Evolutionary conservation across 2,113 vertebrate species (phyloP).

Genomic region (Ia io): DNA sequence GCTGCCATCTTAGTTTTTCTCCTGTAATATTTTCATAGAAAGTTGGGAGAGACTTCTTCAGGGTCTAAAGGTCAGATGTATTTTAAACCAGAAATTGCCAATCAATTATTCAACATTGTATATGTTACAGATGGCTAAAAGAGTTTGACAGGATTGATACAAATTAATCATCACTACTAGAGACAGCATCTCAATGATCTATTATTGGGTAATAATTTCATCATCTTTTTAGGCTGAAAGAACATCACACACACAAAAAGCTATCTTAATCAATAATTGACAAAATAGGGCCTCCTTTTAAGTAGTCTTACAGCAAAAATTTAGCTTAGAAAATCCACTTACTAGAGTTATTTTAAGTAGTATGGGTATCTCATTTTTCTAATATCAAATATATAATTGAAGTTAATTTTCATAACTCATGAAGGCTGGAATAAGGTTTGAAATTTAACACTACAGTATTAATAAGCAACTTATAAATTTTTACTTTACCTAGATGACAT

Average conservation of each 20-base stretch:
- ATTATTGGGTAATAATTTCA: slow-evolving; percentile 1
- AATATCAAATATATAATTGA: not conserved
- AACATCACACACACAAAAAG: not conserved
- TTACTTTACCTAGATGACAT: not conserved
- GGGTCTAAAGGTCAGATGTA: not conserved
- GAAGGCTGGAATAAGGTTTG: not conserved
- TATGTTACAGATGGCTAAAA: not conserved
- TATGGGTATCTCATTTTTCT: not conserved
- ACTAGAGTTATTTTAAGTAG: not conserved
- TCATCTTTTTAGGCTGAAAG: not conserved
- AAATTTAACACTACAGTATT: not conserved
- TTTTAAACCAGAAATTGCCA: not conserved
- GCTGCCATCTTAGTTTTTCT: too few relatives aligned
- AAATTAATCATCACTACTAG: not conserved
- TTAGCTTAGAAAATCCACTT: not conserved
- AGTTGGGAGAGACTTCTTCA: not conserved
- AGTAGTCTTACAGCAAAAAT: not conserved
- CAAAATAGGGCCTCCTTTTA: not conserved
- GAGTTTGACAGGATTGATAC: not conserved
- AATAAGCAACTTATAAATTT: not conserved
- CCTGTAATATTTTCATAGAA: not conserved
- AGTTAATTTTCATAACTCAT: not conserved
- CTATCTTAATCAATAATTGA: not conserved
- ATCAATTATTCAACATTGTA: not conserved
- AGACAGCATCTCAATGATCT: not conserved